Conservation (phyloP, 2,113 vertebrate genomes). For the Hemiprocne comata region DNA sequence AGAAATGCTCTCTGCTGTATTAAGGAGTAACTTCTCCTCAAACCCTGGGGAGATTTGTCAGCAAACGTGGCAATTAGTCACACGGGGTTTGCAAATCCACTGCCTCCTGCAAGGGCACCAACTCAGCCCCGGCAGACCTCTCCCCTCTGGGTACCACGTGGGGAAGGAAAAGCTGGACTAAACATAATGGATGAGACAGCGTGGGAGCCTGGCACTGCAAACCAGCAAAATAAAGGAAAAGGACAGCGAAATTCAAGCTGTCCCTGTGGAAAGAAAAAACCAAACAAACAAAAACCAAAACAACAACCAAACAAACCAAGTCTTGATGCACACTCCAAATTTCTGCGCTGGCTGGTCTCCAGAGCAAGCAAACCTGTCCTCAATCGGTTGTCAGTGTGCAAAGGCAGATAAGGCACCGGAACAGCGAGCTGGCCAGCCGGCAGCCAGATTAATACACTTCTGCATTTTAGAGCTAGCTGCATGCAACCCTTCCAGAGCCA, state of each 20-base stretch:
- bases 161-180: not conserved
- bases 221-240: not conserved
- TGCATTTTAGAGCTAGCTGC: not conserved
- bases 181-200: not conserved
- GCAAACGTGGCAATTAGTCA: not conserved
- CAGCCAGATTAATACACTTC: not conserved
- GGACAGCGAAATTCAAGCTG: not conserved
- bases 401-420: not conserved
- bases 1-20: not conserved
- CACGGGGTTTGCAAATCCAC: not conserved
- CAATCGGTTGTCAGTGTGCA: not conserved
- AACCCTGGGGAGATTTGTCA: not conserved
- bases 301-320: not conserved
- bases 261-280: not conserved
- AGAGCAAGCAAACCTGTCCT: not conserved
- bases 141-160: rapidly evolving
- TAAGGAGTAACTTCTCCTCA: not conserved
- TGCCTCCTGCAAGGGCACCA: rapidly evolving
- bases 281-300: not conserved
- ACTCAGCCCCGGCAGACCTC: rapidly evolving
- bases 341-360: not conserved
- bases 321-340: not conserved
- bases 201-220: not conserved
- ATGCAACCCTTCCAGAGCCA: not conserved
- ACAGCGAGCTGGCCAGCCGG: not conserved